Evolutionary conservation across 1,140 invertebrate genomes (phyloP).

Genomic region (Hirudo medicinalis): DNA sequence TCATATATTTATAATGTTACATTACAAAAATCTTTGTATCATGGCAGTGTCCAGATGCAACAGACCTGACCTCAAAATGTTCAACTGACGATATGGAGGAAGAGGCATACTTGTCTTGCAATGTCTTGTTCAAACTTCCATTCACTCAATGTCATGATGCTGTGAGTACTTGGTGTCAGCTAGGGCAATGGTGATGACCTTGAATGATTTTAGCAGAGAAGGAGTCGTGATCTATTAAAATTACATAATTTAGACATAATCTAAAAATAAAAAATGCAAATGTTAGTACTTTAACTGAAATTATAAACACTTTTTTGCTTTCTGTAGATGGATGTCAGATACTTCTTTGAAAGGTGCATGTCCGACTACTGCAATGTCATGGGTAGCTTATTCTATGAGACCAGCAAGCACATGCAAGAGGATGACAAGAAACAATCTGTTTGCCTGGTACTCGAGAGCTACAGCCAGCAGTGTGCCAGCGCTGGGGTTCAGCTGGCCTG

Average conservation of each 20-base stretch:
- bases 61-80: slow-evolving; percentile 5
- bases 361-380: slow-evolving; percentile 20
- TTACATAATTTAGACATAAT: no score
- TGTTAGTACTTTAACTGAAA: neutral
- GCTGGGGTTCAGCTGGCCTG: neutral
- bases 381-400: neutral
- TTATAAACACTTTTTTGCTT: neutral
- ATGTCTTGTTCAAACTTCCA: slow-evolving; percentile 4
- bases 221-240: no score
- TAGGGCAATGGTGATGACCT: no score
- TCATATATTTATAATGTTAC: neutral
- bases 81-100: slow-evolving; percentile 7
- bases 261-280: no score
- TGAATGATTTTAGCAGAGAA: no score
- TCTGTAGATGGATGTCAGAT: slow-evolving; percentile 10
- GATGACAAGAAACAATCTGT: neutral
- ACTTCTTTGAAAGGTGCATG: slow-evolving; percentile 17
- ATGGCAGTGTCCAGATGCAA: slow-evolving; percentile 17
- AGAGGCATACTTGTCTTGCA: slow-evolving; percentile 15
- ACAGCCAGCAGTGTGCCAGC: slow-evolving; percentile 5
- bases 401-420: neutral
- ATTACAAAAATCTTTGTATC: neutral
- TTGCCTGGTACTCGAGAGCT: neutral
- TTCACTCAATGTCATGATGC: slow-evolving; percentile 16
- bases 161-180: slow-evolving; percentile 5